Conservation (phyloP, 2,888 invertebrate species). For the Ophioninae sp. region DNA sequence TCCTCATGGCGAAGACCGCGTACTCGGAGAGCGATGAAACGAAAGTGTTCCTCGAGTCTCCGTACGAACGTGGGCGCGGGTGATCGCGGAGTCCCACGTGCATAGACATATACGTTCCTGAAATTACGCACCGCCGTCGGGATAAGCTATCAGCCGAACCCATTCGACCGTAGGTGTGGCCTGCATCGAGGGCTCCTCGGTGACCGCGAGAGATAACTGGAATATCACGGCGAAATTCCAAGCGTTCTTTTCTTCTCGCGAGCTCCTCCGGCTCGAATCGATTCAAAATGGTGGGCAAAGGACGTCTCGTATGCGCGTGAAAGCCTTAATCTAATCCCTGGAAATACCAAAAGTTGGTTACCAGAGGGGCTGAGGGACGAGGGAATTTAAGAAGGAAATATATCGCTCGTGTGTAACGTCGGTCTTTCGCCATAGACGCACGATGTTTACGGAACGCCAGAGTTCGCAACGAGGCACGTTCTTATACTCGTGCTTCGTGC, state of each 20-base stretch:
- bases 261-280: conserved; percentile 27
- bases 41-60: conserved; percentile 5
- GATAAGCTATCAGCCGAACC: conserved; percentile 36
- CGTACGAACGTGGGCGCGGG: conserved; percentile 42
- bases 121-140: conserved; percentile 10
- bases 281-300: conserved; percentile 45
- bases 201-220: conserved; percentile 47
- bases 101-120: conserved; percentile 17
- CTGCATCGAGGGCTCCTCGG: conserved; percentile 28
- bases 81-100: conserved; percentile 6
- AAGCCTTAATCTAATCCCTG: conserved; percentile 53
- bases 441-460: conserved; percentile 59
- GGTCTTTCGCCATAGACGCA: conserved; percentile 51
- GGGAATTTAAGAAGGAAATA: conserved; percentile 42
- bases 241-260: conserved; percentile 10
- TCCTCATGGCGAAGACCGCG: conserved; percentile 11
- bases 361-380: conserved; percentile 6
- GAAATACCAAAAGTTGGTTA: conserved; percentile 30
- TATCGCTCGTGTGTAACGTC: conserved; percentile 43
- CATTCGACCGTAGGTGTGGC: conserved; percentile 53
- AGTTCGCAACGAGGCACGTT: conserved; percentile 51
- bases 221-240: conserved; percentile 43
- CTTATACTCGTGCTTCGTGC: conserved; percentile 30
- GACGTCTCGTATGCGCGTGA: background rate
- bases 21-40: background rate